These are phyloP conservation scores for Iguana delicatissima DNA, from an alignment of 2,797 vertebrate species.

Conservation along the genomic window DNA sequence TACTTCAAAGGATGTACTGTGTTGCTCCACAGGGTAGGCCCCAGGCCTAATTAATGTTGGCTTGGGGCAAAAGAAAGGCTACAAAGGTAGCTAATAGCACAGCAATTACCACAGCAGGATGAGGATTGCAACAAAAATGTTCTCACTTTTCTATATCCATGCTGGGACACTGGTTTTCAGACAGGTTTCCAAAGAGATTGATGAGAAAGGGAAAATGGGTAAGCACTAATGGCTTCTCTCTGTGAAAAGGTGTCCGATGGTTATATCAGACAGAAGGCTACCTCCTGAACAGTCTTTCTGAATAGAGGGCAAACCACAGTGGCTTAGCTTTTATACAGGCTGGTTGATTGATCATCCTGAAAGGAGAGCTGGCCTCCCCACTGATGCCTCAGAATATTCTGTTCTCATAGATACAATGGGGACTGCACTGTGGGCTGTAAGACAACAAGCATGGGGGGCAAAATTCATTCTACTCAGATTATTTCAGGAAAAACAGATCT, in stretches of 20 bases:
- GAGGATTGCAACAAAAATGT: not conserved
- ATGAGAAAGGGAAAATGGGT: slow-evolving; percentile 19
- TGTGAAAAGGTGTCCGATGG: not conserved
- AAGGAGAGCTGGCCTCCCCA: not conserved
- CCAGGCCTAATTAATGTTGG: slow-evolving; percentile 15
- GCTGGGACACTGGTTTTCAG: slow-evolving; percentile 7
- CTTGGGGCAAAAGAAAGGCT: slow-evolving; percentile 12
- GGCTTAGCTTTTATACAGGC: not conserved
- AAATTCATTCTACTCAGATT: not conserved
- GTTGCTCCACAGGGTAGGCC: not conserved
- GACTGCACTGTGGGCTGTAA: not conserved
- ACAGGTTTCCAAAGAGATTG: slow-evolving; percentile 29
- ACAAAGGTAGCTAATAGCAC: slow-evolving; percentile 23
- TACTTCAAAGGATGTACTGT: slow-evolving; percentile 2
- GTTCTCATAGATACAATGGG: not conserved
- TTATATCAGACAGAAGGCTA: slow-evolving; percentile 31
- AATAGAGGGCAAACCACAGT: slow-evolving; percentile 35
- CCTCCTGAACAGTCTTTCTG: slow-evolving; percentile 15
- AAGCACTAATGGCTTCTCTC: slow-evolving; percentile 23
- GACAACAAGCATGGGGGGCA: not conserved
- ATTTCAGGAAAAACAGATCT: not conserved
- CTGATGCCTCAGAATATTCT: not conserved
- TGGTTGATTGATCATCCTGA: slow-evolving; percentile 21
- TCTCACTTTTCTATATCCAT: not conserved
- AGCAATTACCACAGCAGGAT: slow-evolving; percentile 23